Evolutionary conservation across 1,140 invertebrate species (phyloP), one percentile per base, ranked within the genome.

Genomic region (Drosophila busckii): DNA sequence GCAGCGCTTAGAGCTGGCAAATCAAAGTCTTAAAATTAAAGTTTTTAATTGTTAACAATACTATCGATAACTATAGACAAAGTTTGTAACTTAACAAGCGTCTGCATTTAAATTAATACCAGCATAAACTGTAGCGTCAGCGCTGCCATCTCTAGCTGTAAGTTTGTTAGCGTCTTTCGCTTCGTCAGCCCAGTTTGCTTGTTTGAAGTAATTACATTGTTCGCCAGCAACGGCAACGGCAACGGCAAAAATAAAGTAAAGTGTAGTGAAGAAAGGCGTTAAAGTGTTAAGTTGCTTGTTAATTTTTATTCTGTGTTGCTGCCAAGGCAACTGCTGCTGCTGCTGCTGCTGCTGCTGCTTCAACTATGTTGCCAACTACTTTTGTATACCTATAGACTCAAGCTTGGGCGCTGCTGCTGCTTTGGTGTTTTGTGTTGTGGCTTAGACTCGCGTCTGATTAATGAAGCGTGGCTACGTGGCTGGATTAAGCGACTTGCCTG

Each of bases 211-310:
- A 82, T 82, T 82, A 82, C 75, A 82, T 82, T 82, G 75, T 82
- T 82, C 76, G 64, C 70, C 50, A 54, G 64, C 75, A 69, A 69
- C 75, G n/a, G n/a, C n/a, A n/a, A n/a, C n/a, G n/a, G n/a, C n/a
- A n/a, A n/a, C n/a, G n/a, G n/a, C n/a, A n/a, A n/a, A n/a, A n/a
- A 48, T 68, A 68, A n/a, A n/a, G 55, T 44, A 59, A 82, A 80
- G 68, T 78, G 73, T 67, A 82, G 76, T 73, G 70, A 82, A n/a
- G n/a, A n/a, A 75, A 82, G 76, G 75, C 75, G 75, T 82, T 82
- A 82, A 82, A 82, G 75, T 82, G 75, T 82, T 82, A 82, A 82
- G 75, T 83, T 82, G 75, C 75, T 82, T 82, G 75, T 82, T 82
- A 82, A 82, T 82, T 82, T 82, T 78, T 70, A 65, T 32, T 44